Evolutionary conservation across 2,113 vertebrate genomes (phyloP), one percentile per base, ranked within the genome.

Genomic region (Dolichallabes microphthalmus): DNA sequence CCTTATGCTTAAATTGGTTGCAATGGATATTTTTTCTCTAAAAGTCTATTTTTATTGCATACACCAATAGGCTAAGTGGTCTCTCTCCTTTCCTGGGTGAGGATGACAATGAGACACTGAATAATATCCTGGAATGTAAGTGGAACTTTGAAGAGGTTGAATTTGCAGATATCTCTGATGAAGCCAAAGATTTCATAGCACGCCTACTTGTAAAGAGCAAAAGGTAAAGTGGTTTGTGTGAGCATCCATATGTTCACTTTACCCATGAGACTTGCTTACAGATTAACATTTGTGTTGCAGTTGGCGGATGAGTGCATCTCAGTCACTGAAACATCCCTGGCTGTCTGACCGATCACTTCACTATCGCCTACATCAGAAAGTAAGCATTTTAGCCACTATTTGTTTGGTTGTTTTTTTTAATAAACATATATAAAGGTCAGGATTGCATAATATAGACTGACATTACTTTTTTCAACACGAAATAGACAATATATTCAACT

Each of bases 31-130:
- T 32, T 69, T 17, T 17, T 1, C 22, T 10, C 32, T 35, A 35
- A 35, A 61, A 27, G n/a, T 64, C 12, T 32, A 35, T 32, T 19
- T 35, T 20, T 25, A 20, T 19, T 52, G 30, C 13, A 13, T 35
- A 3, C 22, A 25, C 60, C 79, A 90, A 32, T 86, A 99, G 98
- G 81, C 95, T 99, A 39, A 99, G 95, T 45, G 97, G 98, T 52
- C 92, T 99, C 82, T 99, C 98, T 86, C 98, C 98, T 20, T 99
- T 99, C 88, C 92, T 99, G 91, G 98, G 98, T 1, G 98, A 99
- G 2, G 95, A 97, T 55, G 97, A 99, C 87, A 97, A 95, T 2
- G 98, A 99, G 91, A 99, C 98, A 0, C 93, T 99, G 88, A 99
- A 96, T 92, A 99, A 98, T 91, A 97, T 99, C 90, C 92, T 99